Evolutionary conservation across 2,113 vertebrate species (phyloP), one percentile per base, ranked within the genome.

Genomic region (Grammomys dolichurus): DNA sequence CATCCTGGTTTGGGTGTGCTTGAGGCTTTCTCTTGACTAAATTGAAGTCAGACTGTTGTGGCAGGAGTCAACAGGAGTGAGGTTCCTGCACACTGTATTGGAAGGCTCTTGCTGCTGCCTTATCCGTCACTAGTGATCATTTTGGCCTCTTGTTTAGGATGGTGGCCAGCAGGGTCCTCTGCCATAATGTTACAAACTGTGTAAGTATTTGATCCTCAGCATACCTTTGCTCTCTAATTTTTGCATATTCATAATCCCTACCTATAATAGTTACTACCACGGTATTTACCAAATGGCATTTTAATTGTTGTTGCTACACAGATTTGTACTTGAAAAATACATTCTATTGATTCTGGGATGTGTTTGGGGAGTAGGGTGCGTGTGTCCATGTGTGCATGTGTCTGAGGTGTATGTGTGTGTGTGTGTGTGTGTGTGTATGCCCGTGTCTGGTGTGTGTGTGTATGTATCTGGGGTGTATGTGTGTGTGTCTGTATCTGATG

Each of bases 351-450:
- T 60, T 82, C 56, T 82, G 56, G 22, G 22, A 24, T 58, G 22
- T n/a, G 80, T 40, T 60, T 26, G 3, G 6, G n/a, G n/a, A 9
- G 19, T 20, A 1, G n/a, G 4, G 5, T 19, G n/a, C 4, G 3
- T 9, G 76, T 80, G 77, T 20, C 28, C 33, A 28, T 77, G 76
- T 77, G 75, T 75, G 40, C 40, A 40, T 40, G 40, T 40, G 40
- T 40, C 40, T 40, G 40, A 40, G 40, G 51, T 33, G 67, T 69
- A n/a, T n/a, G 67, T 69, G 31, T 69, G 67, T 69, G 67, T 36
- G 70, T 14, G 1, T 28, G 43, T 77, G 75, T 17, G 43, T 46
- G 40, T 73, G 72, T 73, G 72, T 73, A 40, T 40, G 40, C 40
- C 40, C 40, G 40, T 40, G 40, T 40, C 40, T 40, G 40, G 40